Conservation (phyloP, 2,888 invertebrate species). For the Amiota communis region DNA sequence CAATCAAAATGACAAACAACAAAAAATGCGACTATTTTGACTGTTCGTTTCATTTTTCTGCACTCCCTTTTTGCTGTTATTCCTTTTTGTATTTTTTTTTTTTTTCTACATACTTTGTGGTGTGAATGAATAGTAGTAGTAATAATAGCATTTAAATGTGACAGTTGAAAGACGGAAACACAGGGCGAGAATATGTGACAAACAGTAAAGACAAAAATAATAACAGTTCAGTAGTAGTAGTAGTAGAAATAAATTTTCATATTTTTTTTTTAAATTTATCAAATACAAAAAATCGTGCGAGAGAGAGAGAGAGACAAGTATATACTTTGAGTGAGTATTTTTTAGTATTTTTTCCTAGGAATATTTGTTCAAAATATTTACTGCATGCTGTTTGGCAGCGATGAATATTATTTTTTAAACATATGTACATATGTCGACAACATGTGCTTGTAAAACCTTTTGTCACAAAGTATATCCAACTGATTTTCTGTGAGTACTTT, state of each 20-base stretch:
- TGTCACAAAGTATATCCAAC: too few relatives aligned
- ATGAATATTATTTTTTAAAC: neutral
- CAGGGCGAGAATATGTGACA: conserved; percentile 1
- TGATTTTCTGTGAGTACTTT: too few relatives aligned
- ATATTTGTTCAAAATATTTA: neutral
- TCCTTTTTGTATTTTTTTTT: conserved; percentile 1
- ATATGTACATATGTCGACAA: too few relatives aligned
- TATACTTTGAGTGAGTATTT: too few relatives aligned
- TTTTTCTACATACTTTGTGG: neutral
- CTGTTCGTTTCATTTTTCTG: too few relatives aligned
- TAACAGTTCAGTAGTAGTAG: neutral
- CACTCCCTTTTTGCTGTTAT: too few relatives aligned
- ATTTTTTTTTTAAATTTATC: too few relatives aligned
- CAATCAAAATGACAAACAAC: conserved; percentile 30
- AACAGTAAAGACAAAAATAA: neutral
- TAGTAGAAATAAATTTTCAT: conserved; percentile 11
- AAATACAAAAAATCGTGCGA: too few relatives aligned
- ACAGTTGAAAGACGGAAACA: conserved; percentile 17
- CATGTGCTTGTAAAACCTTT: too few relatives aligned
- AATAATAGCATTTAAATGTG: conserved; percentile 29
- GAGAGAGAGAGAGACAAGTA: too few relatives aligned
- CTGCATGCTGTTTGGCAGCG: neutral
- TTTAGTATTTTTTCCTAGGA: too few relatives aligned
- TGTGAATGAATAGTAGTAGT: conserved; percentile 3
- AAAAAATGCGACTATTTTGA: neutral